A percentile compares a stretch with the other conserved stretches of the same genome.
Conservation (phyloP, 2,888 invertebrate genomes). For the Odontocerum albicorne region DNA sequence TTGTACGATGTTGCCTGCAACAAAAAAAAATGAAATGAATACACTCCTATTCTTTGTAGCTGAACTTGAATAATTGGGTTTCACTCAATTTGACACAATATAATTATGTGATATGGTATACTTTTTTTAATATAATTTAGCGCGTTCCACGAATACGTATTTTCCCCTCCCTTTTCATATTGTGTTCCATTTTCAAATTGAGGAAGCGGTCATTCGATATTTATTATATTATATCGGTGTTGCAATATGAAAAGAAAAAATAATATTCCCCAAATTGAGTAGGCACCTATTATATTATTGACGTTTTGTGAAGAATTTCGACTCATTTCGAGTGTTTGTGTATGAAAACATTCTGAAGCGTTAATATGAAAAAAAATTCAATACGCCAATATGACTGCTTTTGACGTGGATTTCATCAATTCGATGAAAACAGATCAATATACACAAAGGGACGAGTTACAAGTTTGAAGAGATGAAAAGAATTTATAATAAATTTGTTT, state of each 20-base stretch:
- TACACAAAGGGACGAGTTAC: too few species aligned
- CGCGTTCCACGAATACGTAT: neutral
- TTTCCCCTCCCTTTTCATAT: constrained; percentile 1
- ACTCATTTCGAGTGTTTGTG: too few species aligned
- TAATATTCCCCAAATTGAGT: neutral
- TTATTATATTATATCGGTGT: neutral
- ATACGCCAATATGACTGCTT: too few species aligned
- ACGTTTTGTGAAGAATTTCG: neutral
- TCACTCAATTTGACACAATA: constrained; percentile 37
- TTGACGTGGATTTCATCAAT: too few species aligned
- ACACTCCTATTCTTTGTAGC: constrained; percentile 21
- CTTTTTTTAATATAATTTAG: neutral
- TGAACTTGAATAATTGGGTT: constrained; percentile 29
- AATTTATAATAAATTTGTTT: too few species aligned
- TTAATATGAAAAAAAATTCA: too few species aligned
- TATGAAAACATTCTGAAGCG: too few species aligned
- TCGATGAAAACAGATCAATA: too few species aligned
- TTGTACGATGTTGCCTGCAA: constrained; percentile 14
- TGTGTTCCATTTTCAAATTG: constrained; percentile 17
- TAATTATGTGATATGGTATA: constrained; percentile 37
- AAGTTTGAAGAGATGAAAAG: too few species aligned
- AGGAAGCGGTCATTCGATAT: constrained; percentile 28
- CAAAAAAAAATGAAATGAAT: constrained; percentile 19
- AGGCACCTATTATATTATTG: neutral
- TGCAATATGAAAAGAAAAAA: constrained; percentile 4